Evolutionary conservation across 2,113 vertebrate species (phyloP), one percentile per base, ranked within the genome.

Genomic region (Murina feae): DNA sequence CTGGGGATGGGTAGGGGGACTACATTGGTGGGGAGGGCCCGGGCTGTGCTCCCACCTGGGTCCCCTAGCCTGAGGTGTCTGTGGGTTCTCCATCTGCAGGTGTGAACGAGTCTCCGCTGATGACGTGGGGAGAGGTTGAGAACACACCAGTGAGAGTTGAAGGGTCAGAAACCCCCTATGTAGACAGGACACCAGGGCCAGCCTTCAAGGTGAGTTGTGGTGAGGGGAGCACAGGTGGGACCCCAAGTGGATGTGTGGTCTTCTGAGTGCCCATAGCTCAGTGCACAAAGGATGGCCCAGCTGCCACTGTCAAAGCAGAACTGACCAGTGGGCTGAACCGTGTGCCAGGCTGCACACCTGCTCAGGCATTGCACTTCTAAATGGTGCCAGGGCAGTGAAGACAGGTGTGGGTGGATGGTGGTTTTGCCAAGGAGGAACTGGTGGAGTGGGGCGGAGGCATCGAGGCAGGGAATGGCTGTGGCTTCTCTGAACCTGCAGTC

Each of bases 101-200:
- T 96, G 98, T 99, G 49, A 98, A 98, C 0, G 99, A 99, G 39
- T 99, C 99, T 0, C 99, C 99, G 6, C 97, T 99, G 72, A 99
- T 99, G 99, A 99, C 99, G 0, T 99, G 99, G 99, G 99, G 99
- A 78, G 99, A 99, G 96, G 99, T 99, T 0, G 99, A 99, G 97
- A 99, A 99, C 97, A 99, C 99, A 0, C 99, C 99, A 0, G 98
- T 99, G 96, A 98, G 99, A 44, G 94, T 99, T 4, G 99, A 99
- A 72, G 99, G 99, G 5, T 99, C 99, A 0, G 99, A 99, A 85
- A 98, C 98, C 0, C 99, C 99, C 0, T 99, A 99, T 4, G 97
- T 99, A 80, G 99, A 99, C 96, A 99, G 99, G 96, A 99, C 99
- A 2, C 99, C 99, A 0, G 99, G 99, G 2, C 99, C 99, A 16